Base-by-base conservation (phyloP, 1,140 invertebrate genomes). In the Belonocnema kinseyi region DNA sequence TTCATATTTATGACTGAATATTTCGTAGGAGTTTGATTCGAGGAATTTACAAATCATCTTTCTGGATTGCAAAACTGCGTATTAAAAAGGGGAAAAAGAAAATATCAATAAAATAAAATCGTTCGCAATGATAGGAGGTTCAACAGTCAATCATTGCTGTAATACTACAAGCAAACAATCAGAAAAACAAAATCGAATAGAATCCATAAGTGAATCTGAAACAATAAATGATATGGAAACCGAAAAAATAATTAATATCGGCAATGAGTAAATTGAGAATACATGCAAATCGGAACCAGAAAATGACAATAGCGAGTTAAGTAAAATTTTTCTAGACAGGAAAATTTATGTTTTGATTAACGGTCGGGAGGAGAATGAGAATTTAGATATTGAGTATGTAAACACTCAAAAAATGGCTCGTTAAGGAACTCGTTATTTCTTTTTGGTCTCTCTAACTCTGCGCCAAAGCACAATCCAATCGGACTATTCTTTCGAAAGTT, bases 11-110 rank as follows among this genome's bases (percentile, higher is more conserved):
- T 58, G 54, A 74, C 50, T 33, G 54, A 4, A 19, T 17, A 7
- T 40, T 53, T 2, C 56, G 50, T 40, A 40, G n/a, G n/a, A 46
- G 46, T 40, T 52, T 74, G n/a, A 40, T 74, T 33, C 1, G 11
- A 16, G 53, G 73, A 40, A 40, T 26, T 16, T 74, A 74, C 16
- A 16, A 74, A 58, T 46, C 14, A n/a, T 53, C 73, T 14, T 74
- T 58, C 58, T 74, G 73, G 54, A 0, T 58, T 50, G n/a, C 61
- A 50, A 58, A 61, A 50, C 50, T 74, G 58, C 40, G 19, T 7
- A 14, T 61, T n/a, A 33, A 14, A 5, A 26, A 11, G 1, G n/a
- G 26, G 5, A 4, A 40, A 19, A 51, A 14, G 7, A 14, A 54
- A 54, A 8, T n/a, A 5, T 54, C 0, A 54, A 16, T 14, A 0